Evolutionary conservation across 2,113 vertebrate species (phyloP).

Genomic region (Tretioscincus oriximinensis): DNA sequence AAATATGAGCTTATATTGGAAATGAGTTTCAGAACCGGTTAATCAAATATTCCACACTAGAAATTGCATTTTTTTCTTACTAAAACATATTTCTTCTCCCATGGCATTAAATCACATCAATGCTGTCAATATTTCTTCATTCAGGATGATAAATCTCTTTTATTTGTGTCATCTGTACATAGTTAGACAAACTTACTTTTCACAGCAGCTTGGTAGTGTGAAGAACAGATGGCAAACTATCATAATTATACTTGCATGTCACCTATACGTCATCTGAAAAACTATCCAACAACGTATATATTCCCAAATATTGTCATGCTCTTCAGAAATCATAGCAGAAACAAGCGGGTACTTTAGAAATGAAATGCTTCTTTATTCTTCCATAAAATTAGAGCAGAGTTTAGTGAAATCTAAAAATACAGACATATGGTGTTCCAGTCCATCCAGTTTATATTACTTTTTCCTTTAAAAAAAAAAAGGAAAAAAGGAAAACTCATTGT

Average conservation of each 20-base stretch:
- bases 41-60: neutral
- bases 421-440: too few relatives aligned
- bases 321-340: neutral
- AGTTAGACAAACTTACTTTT: constrained; percentile 4
- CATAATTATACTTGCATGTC: constrained; percentile 5
- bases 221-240: neutral
- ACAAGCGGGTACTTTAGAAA: neutral
- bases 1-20: neutral
- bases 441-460: too few relatives aligned
- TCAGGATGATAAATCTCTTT: neutral
- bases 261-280: neutral
- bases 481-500: too few relatives aligned
- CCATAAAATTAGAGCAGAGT: neutral
- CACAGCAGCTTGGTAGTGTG: neutral
- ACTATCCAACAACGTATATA: neutral
- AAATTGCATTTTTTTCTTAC: neutral
- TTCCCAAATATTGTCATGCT: neutral
- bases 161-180: neutral
- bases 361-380: neutral
- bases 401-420: neutral
- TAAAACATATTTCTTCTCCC: neutral
- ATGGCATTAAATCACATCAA: neutral
- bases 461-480: too few relatives aligned
- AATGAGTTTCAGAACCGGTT: neutral
- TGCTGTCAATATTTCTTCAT: neutral